Evolutionary conservation across 2,113 vertebrate genomes (phyloP).

Genomic region (Equus przewalskii): DNA sequence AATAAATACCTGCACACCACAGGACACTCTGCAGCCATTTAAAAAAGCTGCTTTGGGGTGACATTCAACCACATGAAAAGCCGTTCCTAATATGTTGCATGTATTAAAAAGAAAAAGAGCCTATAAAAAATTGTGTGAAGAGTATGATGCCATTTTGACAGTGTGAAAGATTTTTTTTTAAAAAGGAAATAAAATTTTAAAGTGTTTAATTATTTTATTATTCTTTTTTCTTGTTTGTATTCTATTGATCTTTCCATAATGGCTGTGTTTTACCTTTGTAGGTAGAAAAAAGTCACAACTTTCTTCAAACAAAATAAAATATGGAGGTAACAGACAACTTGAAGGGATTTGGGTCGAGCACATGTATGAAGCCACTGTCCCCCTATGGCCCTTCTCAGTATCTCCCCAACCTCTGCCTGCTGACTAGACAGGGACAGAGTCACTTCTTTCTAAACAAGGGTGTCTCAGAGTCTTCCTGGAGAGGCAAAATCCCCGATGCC

Average conservation of each 20-base stretch:
- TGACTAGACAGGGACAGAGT: too few species aligned
- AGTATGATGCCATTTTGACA: not conserved
- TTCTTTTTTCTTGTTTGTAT: not conserved
- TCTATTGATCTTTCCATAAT: not conserved
- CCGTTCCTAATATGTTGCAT: not conserved
- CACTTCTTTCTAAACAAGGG: not conserved
- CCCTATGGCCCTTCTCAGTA: fast-evolving
- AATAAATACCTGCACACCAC: not conserved
- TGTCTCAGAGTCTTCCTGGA: not conserved
- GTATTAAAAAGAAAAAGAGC: not conserved
- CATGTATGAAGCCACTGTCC: fast-evolving
- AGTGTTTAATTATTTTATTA: not conserved
- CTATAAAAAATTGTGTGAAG: not conserved
- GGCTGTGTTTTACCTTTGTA: not conserved
- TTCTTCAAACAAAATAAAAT: slow-evolving; percentile 28
- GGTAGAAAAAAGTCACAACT: not conserved
- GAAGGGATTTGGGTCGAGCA: fast-evolving
- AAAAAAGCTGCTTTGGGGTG: slow-evolving; percentile 31
- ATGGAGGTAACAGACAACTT: not conserved
- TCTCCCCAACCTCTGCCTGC: not conserved
- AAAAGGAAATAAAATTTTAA: slow-evolving; percentile 1
- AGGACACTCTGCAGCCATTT: not conserved
- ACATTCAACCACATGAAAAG: not conserved
- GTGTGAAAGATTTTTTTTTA: not conserved
- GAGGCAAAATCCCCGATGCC: not conserved